Percentiles rank a stretch among this genome's conserved stretches.
phyloP scores from a whole-genome alignment of 1,140 invertebrate species.

The Stenopsyche tienmushanensis region DNA sequence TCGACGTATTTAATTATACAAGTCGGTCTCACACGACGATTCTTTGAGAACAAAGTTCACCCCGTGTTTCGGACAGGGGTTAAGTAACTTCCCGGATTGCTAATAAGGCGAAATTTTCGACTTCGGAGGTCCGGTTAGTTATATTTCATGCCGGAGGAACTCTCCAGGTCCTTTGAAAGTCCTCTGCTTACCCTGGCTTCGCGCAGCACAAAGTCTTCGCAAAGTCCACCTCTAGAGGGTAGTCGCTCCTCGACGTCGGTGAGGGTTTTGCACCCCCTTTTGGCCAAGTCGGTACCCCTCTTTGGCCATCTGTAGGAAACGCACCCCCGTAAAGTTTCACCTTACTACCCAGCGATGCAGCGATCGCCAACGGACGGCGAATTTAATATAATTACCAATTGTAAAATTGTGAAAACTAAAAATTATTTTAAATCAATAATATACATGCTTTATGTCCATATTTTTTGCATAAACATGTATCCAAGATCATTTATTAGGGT shows the following conservation, averaged over 20 bases:
- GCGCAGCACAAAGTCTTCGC: conserved; percentile 24
- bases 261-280: conserved; percentile 4
- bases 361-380: not conserved
- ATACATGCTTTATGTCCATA: too few species aligned
- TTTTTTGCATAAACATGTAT: too few species aligned
- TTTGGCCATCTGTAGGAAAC: conserved; percentile 28
- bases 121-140: not conserved
- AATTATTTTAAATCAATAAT: too few species aligned
- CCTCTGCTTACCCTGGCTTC: conserved; percentile 20
- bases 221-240: conserved; percentile 22
- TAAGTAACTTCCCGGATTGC: conserved; percentile 8
- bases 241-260: not conserved
- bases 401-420: too few species aligned
- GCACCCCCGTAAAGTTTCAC: conserved; percentile 30
- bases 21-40: too few species aligned
- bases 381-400: too few species aligned
- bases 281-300: conserved; percentile 21
- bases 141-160: conserved; percentile 19
- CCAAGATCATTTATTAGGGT: too few species aligned
- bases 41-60: too few species aligned
- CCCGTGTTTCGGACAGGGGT: too few species aligned
- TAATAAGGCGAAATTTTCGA: conserved; percentile 5
- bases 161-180: conserved; percentile 20
- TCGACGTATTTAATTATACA: too few species aligned
- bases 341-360: conserved; percentile 8